Evolutionary conservation across 2,797 vertebrate genomes (phyloP), one percentile per base, ranked within the genome.

Genomic region (Takifugu rubripes): DNA sequence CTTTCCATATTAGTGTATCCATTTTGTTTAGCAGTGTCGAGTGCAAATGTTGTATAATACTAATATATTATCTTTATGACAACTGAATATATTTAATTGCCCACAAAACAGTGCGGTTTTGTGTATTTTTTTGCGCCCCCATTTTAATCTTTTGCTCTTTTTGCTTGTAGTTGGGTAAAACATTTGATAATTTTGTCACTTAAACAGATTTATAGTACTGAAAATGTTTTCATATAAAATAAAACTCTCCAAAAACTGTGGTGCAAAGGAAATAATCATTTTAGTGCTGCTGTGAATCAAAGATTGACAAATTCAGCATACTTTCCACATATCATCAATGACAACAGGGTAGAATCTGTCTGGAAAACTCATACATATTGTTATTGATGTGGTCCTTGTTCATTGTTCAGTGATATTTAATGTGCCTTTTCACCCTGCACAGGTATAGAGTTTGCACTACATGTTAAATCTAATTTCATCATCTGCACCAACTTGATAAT

Each of bases 1-100:
- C 69, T 68, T 91, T 92, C 93, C 83, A 90, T 84, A 86, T 87
- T 78, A 87, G 92, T 86, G 84, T 94, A 92, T 95, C 94, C 94
- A 95, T 94, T 93, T 93, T 94, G 93, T 96, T 92, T 92, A 93
- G 91, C 90, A 91, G 85, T 90, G 91, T 91, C 90, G 91, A 91
- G 90, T 89, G 91, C 91, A 89, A 90, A 92, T 94, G 92, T 94
- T 92, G 91, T 93, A 92, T 94, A 91, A 95, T 97, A 99, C 97
- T 99, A 99, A 99, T 98, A 98, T 98, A 99, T 98, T 95, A 95
- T 94, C 93, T 94, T 95, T 95, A 96, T 97, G 94, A 94, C 94
- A 97, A 97, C 96, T 95, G 94, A 97, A 98, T 96, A 96, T 99
- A 98, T 99, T 99, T 99, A 98, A 98, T 96, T 93, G 94, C 92